Evolutionary conservation across 2,888 invertebrate species (phyloP), one percentile per base, ranked within the genome.

Genomic region (Idaea dimidiata): DNA sequence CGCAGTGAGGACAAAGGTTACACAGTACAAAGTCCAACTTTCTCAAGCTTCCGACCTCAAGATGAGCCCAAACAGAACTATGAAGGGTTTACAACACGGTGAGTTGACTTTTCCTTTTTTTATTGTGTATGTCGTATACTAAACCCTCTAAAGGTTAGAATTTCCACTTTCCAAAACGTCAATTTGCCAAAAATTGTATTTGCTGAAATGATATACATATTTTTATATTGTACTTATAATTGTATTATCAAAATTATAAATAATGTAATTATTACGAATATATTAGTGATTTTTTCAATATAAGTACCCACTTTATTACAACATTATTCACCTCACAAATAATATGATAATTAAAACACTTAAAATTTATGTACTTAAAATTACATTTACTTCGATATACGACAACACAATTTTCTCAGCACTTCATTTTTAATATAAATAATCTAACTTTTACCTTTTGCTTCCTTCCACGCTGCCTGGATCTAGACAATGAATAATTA

Each of bases 11-110:
- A 87, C 65, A 84, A 86, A 57, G 80, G 83, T 65, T 86, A 85
- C 31, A 81, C 86, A 0, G 84, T 82, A 0, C 85, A 77, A 56
- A 88, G 87, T 59, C 91, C 91, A 0, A 87, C 89, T 0, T 92
- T 91, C 78, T 84, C 87, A 0, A 91, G 92, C 73, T 92, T 91
- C 71, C 69, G 91, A 59, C 90, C 93, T 0, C 83, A 87, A 31
- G 87, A 89, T 55, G 91, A 89, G 18, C 83, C 84, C 18, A 91
- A 90, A 57, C 93, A 93, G 74, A 94, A 91, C 69, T 95, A 95
- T 75, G 95, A 95, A 75, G 95, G 95, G 61, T 95, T 94, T 75
- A 95, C 95, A 16, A 94, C 94, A 61, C 94, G 94, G 95, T 95
- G 70, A 93, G 93, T 76, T 55, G 65, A 43, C 60, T 63, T 18